Conservation (phyloP, 2,797 vertebrate genomes). For the Periophthalmus magnuspinnatus region DNA sequence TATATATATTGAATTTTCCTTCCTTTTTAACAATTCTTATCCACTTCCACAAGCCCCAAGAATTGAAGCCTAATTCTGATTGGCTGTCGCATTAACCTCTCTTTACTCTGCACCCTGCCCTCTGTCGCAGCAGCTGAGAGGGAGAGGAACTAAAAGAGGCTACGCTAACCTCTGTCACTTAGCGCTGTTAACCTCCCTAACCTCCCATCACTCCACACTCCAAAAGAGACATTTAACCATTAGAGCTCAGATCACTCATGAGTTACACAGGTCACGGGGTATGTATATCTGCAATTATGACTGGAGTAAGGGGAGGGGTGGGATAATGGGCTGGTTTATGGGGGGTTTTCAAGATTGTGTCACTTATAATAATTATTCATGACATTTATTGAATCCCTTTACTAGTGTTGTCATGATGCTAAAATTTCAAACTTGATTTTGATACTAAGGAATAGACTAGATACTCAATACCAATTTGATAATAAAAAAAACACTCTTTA, state of each 20-base stretch:
- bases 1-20: not conserved
- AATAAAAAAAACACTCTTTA: no score
- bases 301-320: not conserved
- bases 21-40: conserved; percentile 18
- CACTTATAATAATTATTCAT: no score
- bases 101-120: conserved; percentile 40
- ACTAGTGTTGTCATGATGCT: no score
- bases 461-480: no score
- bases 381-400: not conserved
- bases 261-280: not conserved
- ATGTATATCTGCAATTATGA: not conserved
- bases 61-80: conserved; percentile 57
- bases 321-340: not conserved
- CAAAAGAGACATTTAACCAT: not conserved
- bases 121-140: conserved; percentile 40
- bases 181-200: conserved; percentile 12
- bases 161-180: conserved; percentile 21
- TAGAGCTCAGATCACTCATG: not conserved
- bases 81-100: conserved; percentile 48
- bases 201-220: conserved; percentile 22
- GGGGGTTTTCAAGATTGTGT: not conserved
- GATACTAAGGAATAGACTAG: no score
- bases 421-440: no score
- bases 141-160: conserved; percentile 34
- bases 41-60: conserved; percentile 47